phyloP scores from a whole-genome alignment of 2,888 invertebrate species.

The Tetranychus piercei region DNA sequence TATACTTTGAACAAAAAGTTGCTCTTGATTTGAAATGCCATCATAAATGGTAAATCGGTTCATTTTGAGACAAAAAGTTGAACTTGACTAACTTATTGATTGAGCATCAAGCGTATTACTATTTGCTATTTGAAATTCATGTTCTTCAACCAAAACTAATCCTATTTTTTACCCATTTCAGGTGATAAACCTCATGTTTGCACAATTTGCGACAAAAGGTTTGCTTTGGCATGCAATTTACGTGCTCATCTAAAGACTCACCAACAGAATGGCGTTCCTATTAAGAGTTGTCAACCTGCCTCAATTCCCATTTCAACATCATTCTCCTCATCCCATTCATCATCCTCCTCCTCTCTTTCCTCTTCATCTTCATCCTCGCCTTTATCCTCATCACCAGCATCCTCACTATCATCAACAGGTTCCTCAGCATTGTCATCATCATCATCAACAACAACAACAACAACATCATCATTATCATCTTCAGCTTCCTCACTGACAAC shows the following conservation, averaged over 20 bases:
- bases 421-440: background rate
- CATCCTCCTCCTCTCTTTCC: background rate
- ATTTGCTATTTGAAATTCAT: too few species aligned
- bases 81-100: too few species aligned
- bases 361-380: constrained; percentile 8
- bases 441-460: background rate
- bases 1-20: too few species aligned
- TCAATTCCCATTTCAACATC: background rate
- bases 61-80: too few species aligned
- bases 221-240: constrained; percentile 51
- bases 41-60: too few species aligned
- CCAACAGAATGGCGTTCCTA: constrained; percentile 7
- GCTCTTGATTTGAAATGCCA: too few species aligned
- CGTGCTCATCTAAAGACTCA: constrained; percentile 55
- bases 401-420: background rate
- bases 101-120: too few species aligned
- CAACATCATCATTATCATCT: background rate
- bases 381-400: background rate
- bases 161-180: constrained; percentile 30
- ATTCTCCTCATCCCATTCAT: background rate
- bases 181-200: constrained; percentile 56
- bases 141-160: too few species aligned
- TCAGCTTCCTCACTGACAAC: constrained; percentile 3
- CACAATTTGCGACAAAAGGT: constrained; percentile 49
- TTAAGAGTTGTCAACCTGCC: too few species aligned